Base-by-base conservation (phyloP, 2,797 vertebrate species). In the Cheirogaleus major region DNA sequence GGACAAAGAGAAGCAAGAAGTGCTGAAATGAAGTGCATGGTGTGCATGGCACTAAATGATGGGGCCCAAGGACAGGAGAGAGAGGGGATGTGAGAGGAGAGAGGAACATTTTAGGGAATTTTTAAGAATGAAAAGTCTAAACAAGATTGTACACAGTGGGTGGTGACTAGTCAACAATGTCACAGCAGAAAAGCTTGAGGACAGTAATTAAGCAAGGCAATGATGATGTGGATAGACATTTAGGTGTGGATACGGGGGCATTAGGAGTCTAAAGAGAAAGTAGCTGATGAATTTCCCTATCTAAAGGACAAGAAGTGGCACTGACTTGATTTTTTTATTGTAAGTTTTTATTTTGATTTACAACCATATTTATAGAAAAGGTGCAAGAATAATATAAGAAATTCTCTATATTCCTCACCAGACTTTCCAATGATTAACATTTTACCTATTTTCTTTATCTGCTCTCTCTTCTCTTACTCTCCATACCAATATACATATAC, bases 341-440 rank as follows among this genome's bases (percentile, higher is more conserved):
- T 59, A 84, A 55, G 20, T 75, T 93, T 89, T 73, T 45, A 75
- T 38, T 91, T 88, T 89, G 43, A 86, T 57, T 61, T 80, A 63
- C 43, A 57, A 90, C 91, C 25, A 52, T 43, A 69, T 73, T 93
- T 86, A 59, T 8, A 79, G 63, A 83, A 87, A 91, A 95, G 63
- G 83, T 27, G 18, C 5, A 92, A 86, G 65, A 90, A 38, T 15
- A 59, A 1, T 18, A n/a, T 32, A 59, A 2, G 22, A 17, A 88
- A 82, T 95, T 93, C 55, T 69, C 41, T 70, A 11, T 86, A 45
- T 95, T 81, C 15, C 32, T 72, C n/a, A 41, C 20, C 30, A 89
- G 55, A 92, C 38, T 89, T 65, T 91, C 57, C 4, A 38, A 69
- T 43, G 35, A 55, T 18, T 83, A 59, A 72, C 55, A 90, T 67